phyloP scores from a whole-genome alignment of 2,113 vertebrate species.

The Zootoca vivipara region DNA sequence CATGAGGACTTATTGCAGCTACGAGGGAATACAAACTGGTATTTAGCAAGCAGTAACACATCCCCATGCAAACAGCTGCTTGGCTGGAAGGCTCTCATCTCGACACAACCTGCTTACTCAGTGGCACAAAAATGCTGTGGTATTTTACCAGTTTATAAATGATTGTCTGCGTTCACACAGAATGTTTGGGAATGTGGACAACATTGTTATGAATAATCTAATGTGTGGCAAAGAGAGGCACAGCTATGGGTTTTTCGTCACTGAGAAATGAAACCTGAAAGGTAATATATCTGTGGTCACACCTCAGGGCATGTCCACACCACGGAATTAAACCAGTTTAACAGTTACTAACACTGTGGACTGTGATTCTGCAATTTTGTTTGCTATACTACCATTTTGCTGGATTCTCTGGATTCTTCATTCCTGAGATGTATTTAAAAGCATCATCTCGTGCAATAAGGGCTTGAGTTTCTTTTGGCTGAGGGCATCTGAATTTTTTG shows the following conservation, averaged over 20 bases:
- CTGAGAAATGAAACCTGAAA: neutral
- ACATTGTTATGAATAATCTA: neutral
- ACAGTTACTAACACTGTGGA: neutral
- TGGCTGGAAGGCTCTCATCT: neutral
- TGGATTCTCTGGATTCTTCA: neutral
- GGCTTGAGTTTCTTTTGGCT: neutral
- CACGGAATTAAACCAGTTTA: neutral
- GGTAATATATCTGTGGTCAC: neutral
- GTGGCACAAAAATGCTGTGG: neutral
- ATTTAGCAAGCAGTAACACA: neutral
- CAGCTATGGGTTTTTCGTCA: neutral
- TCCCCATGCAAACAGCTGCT: neutral
- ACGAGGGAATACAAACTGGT: neutral
- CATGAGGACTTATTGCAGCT: neutral
- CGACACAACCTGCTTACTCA: neutral
- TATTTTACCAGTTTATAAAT: neutral
- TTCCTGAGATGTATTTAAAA: neutral
- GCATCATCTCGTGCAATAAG: neutral
- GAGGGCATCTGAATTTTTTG: neutral
- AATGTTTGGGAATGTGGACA: neutral
- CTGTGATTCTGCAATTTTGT: neutral
- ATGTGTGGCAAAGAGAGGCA: neutral
- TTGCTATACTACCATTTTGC: neutral
- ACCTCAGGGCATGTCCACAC: neutral
- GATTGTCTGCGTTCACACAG: neutral